Conservation (phyloP, 2,113 vertebrate genomes). For the Dissostichus mawsoni region DNA sequence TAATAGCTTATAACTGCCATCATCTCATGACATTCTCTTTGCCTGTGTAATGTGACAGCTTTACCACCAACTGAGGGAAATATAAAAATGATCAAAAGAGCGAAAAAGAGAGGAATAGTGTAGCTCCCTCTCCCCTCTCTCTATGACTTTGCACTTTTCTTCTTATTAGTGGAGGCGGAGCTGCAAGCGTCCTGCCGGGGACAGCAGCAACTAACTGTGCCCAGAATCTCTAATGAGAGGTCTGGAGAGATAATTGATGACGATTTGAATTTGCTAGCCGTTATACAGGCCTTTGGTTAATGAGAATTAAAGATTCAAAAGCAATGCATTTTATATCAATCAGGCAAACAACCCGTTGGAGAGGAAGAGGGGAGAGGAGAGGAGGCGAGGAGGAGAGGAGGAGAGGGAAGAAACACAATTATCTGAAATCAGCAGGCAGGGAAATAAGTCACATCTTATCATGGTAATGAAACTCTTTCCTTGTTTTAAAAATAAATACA, state of each 20-base stretch:
- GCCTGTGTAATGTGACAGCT: conserved; percentile 18
- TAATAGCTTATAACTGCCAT: not conserved
- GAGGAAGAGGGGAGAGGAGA: not conserved
- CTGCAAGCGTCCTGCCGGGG: conserved; percentile 54
- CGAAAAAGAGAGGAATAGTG: conserved; percentile 18
- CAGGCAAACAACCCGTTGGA: conserved; percentile 65
- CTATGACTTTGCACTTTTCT: conserved; percentile 80
- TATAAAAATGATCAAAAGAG: conserved; percentile 26
- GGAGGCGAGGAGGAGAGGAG: no score
- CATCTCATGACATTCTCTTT: not conserved
- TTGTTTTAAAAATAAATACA: not conserved
- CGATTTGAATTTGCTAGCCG: conserved; percentile 70
- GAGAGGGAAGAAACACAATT: conserved; percentile 2
- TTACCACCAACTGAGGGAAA: not conserved
- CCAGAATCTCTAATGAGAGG: conserved; percentile 77
- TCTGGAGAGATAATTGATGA: conserved; percentile 68
- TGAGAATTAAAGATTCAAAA: conserved; percentile 80
- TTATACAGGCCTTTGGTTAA: conserved; percentile 60
- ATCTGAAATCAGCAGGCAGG: conserved; percentile 36
- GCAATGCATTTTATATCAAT: conserved; percentile 78
- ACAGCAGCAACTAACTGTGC: conserved; percentile 62
- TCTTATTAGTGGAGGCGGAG: conserved; percentile 64
- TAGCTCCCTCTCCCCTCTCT: conserved; percentile 30
- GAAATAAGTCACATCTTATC: conserved; percentile 18
- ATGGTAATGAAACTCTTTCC: not conserved